Evolutionary conservation across 2,797 vertebrate species (phyloP), one percentile per base, ranked within the genome.

Genomic region (Lophius americanus): DNA sequence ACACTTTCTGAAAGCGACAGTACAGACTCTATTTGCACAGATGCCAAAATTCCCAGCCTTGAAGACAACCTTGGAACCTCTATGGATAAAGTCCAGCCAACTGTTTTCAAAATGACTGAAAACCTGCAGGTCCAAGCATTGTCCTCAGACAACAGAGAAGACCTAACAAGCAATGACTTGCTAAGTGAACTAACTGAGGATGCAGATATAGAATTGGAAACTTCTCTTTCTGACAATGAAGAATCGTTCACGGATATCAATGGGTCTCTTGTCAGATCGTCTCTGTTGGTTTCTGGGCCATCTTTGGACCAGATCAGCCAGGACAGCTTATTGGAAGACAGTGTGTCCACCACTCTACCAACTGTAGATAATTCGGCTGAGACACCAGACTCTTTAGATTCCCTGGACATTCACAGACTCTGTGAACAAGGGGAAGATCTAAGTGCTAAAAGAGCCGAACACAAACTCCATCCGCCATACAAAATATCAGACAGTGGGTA

Each of bases 401-500:
- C 95, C 3, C 87, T 97, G 41, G 96, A 97, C 66, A 95, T 95
- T 46, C 95, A 94, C 36, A 93, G 93, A 49, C 89, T 93, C 1
- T 89, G 93, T 10, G 95, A 92, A 8, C 93, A 94, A 13, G 88
- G 91, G 3, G 94, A 93, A 11, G 79, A 92, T 39, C 91, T 93
- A 5, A 84, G 67, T 37, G 67, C 68, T 57, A 79, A 84, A 36
- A 78, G 74, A 12, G 76, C 89, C 36, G 90, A 92, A 44, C 92
- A 95, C 89, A 97, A 97, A 65, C 95, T 95, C 73, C 78, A 95
- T 73, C 95, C 96, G 8, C 96, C 96, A 0, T 97, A 97, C 87
- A 99, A 97, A 88, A 95, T 97, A 23, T 96, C 96, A 1, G 98
- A 99, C 80, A 99, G 98, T 1, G 98, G 98, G 23, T 99, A 99